These are phyloP conservation scores for Kuschelorhynchus macadamiae DNA, from an alignment of 2,888 invertebrate genomes.

Conservation along the genomic window DNA sequence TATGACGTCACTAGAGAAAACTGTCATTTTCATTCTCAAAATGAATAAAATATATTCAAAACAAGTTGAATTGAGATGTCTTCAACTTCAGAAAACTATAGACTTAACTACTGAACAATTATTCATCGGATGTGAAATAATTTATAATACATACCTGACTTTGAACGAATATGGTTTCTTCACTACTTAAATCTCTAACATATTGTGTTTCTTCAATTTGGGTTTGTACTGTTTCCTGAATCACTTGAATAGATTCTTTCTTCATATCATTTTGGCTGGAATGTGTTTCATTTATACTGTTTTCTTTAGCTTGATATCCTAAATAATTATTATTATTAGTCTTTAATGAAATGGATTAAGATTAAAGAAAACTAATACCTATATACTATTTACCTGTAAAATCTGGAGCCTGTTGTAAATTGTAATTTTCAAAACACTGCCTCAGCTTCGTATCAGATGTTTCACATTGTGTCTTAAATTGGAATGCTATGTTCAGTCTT, in stretches of 20 bases:
- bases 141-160: constrained; percentile 4
- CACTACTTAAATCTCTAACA: constrained; percentile 3
- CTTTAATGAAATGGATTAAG: background rate
- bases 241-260: constrained; percentile 3
- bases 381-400: constrained; percentile 59
- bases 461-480: constrained; percentile 68
- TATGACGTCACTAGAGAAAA: no score
- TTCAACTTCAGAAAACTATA: no score
- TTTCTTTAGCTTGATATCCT: constrained; percentile 7
- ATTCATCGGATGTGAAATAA: no score
- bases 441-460: constrained; percentile 66
- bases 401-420: constrained; percentile 61
- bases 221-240: constrained; percentile 10
- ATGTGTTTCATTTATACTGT: background rate
- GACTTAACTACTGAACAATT: no score
- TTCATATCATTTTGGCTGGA: background rate
- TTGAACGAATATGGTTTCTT: background rate
- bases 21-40: no score
- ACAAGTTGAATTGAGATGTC: no score
- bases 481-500: constrained; percentile 66
- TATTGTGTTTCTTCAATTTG: constrained; percentile 4
- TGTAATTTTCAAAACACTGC: constrained; percentile 64
- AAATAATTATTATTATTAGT: background rate
- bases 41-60: no score
- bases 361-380: background rate